phyloP scores from a whole-genome alignment of 1,140 invertebrate genomes.

The Drosophila hydei region DNA sequence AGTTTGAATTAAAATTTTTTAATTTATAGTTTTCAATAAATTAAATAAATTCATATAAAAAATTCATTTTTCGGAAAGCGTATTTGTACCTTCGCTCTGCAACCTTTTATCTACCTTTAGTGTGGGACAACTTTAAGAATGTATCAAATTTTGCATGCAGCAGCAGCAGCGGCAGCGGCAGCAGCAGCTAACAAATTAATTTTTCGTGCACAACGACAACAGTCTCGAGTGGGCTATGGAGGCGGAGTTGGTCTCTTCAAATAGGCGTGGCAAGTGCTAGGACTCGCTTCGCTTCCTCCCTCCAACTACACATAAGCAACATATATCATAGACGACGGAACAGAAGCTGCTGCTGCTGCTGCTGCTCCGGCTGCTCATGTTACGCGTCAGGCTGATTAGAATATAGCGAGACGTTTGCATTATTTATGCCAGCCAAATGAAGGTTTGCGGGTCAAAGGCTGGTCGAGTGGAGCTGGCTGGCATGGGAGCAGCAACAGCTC shows the following conservation, averaged over 20 bases:
- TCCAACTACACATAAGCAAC: not conserved
- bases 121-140: slow-evolving; percentile 40
- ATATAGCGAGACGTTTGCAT: slow-evolving; percentile 70
- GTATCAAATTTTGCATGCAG: slow-evolving; percentile 44
- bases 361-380: slow-evolving; percentile 53
- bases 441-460: slow-evolving; percentile 76
- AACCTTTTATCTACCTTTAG: not conserved
- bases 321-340: slow-evolving; percentile 55
- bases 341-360: not conserved
- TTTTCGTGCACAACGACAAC: slow-evolving; percentile 65
- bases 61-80: too few species aligned
- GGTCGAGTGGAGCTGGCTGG: slow-evolving; percentile 1
- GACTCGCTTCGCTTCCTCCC: not conserved
- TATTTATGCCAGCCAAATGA: slow-evolving; percentile 72
- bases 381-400: slow-evolving; percentile 80
- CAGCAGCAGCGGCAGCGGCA: not conserved
- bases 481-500: slow-evolving; percentile 8
- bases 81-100: not conserved
- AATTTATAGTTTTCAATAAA: too few species aligned
- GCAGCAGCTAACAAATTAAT: slow-evolving; percentile 71
- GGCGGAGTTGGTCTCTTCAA: not conserved
- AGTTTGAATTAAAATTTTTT: too few species aligned
- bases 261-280: slow-evolving; percentile 12
- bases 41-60: too few species aligned
- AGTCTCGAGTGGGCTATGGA: slow-evolving; percentile 14